These are phyloP conservation scores for Choristoneura rosaceana DNA, from an alignment of 2,888 invertebrate genomes.

Conservation along the genomic window DNA sequence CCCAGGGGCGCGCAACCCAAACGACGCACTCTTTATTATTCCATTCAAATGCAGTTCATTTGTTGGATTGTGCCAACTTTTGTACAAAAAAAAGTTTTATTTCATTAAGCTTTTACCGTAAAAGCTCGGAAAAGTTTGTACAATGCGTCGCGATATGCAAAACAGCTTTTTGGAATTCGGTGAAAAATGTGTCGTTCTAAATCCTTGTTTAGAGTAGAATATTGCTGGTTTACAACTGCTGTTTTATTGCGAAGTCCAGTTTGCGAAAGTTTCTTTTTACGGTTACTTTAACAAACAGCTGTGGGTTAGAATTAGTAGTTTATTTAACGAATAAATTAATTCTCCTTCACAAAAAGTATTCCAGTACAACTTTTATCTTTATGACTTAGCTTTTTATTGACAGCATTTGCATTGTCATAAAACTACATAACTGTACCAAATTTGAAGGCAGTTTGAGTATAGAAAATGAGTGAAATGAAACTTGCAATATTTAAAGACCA, in stretches of 20 bases:
- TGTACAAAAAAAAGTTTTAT: slow-evolving; percentile 17
- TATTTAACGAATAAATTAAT: too few relatives aligned
- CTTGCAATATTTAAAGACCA: too few relatives aligned
- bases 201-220: background rate
- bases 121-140: slow-evolving; percentile 27
- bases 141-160: slow-evolving; percentile 13
- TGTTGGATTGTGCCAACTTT: slow-evolving; percentile 23
- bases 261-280: background rate
- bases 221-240: background rate
- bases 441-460: too few relatives aligned
- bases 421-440: too few relatives aligned
- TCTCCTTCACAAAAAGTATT: too few relatives aligned
- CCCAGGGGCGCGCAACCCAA: slow-evolving; percentile 13
- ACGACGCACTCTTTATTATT: slow-evolving; percentile 22
- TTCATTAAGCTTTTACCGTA: slow-evolving; percentile 34
- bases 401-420: too few relatives aligned
- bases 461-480: too few relatives aligned
- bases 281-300: too few relatives aligned
- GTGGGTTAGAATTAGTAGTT: too few relatives aligned
- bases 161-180: slow-evolving; percentile 11
- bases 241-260: background rate
- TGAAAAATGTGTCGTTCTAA: slow-evolving; percentile 2
- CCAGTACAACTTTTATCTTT: too few relatives aligned
- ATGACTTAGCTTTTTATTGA: too few relatives aligned
- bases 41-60: slow-evolving; percentile 34